Base-by-base conservation (phyloP, 2,113 vertebrate species). In the Leuciscus idus region DNA sequence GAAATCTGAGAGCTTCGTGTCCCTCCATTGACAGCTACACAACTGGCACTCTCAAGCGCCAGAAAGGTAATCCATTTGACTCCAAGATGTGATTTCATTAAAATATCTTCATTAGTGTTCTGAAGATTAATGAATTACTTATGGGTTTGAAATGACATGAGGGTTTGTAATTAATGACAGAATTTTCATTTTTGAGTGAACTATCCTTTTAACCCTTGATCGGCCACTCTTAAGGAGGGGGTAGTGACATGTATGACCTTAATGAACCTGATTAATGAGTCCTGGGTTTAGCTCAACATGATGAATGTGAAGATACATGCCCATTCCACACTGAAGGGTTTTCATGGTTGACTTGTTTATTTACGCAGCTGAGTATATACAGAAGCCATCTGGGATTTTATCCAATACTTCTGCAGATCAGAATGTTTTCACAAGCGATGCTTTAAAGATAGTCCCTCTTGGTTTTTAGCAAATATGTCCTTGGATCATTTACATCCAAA, bases 181-280 rank as follows among this genome's bases (percentile, higher is more conserved):
- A 12, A 15, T 50, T 50, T 50, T 15, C 4, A 17, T 52, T 52
- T 52, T 17, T 17, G 4, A 17, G 15, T 52, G 15, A 52, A 52
- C 15, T 52, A 15, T 15, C 50, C 1, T 4, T 52, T 50, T 17
- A 17, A 52, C 76, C 76, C 78, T 72, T 87, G 13, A 62, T 84
- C 80, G 66, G 52, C 86, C 85, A 78, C 21, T 2, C 23, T 15
- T 48, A 21, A 73, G 5, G 26, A 64, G 57, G 85, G 79, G 89
- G 89, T 86, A 88, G 85, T 86, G 83, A 77, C 88, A 80, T 36
- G 11, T 86, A 85, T 86, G 72, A 84, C 84, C 85, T 59, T 88
- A 86, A 91, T 91, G 88, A 87, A 68, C 73, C 79, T 81, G 75
- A 30, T 81, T 86, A 86, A 87, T 77, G 68, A 79, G 72, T 17